phyloP scores from a whole-genome alignment of 1,140 invertebrate genomes.

The Colletes gigas region DNA sequence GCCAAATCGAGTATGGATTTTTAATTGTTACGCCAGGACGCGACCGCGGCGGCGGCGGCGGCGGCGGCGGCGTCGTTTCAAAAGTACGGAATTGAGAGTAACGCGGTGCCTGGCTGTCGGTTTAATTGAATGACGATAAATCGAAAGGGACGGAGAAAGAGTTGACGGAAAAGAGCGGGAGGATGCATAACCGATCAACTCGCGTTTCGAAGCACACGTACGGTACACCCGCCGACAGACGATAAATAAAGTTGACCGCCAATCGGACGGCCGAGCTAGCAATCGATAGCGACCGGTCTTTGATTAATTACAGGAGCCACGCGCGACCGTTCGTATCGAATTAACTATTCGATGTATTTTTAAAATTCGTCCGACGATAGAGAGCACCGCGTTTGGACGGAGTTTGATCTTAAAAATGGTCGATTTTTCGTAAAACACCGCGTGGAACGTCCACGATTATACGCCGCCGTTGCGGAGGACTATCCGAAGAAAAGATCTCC shows the following conservation, averaged over 20 bases:
- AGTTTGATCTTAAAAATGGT: too few species aligned
- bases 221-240: slow-evolving; percentile 45
- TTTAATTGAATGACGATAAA: slow-evolving; percentile 52
- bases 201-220: slow-evolving; percentile 30
- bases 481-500: slow-evolving; percentile 43
- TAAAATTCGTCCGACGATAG: background rate
- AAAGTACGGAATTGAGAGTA: slow-evolving; percentile 24
- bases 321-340: slow-evolving; percentile 31
- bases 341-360: slow-evolving; percentile 38
- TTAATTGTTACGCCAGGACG: slow-evolving; percentile 57
- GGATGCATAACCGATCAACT: slow-evolving; percentile 16
- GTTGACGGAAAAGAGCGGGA: background rate
- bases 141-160: slow-evolving; percentile 22
- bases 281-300: slow-evolving; percentile 55
- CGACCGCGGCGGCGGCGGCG: slow-evolving; percentile 11
- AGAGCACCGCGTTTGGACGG: background rate
- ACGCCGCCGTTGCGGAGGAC: slow-evolving; percentile 43
- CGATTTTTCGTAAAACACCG: slow-evolving; percentile 23
- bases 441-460: slow-evolving; percentile 36
- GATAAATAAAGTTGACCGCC: slow-evolving; percentile 51
- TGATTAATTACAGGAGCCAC: slow-evolving; percentile 50
- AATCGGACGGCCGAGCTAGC: slow-evolving; percentile 36
- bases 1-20: slow-evolving; percentile 66
- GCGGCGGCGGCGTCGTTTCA: slow-evolving; percentile 16
- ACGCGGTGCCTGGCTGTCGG: background rate